Percentiles rank a stretch among this genome's conserved stretches.
These are phyloP conservation scores for Ctenodactylus gundi DNA, from an alignment of 2,113 vertebrate species.

Conservation along the genomic window DNA sequence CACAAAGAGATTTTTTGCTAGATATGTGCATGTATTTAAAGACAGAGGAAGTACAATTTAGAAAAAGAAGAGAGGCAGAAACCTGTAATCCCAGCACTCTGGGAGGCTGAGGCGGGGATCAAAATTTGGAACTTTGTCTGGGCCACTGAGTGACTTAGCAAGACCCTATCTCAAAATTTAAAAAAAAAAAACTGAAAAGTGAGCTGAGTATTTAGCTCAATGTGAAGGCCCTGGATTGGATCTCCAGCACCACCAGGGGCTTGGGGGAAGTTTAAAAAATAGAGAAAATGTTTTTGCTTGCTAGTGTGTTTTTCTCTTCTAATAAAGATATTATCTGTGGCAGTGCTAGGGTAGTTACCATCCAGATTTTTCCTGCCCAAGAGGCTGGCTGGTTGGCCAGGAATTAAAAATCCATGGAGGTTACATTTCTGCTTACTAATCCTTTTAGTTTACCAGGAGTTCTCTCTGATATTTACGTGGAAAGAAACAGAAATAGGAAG, in stretches of 20 bases:
- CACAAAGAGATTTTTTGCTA: background rate
- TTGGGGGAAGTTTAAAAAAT: too few relatives aligned
- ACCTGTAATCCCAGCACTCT: too few relatives aligned
- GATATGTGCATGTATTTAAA: background rate
- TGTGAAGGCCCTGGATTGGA: too few relatives aligned
- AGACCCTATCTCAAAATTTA: too few relatives aligned
- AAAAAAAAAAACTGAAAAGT: too few relatives aligned
- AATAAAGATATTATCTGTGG: background rate
- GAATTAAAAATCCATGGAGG: background rate
- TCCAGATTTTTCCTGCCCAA: background rate
- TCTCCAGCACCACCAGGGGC: too few relatives aligned
- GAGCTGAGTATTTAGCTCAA: too few relatives aligned
- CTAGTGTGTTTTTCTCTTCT: background rate
- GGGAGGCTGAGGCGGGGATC: too few relatives aligned
- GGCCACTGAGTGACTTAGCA: too few relatives aligned
- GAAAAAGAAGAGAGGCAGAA: background rate
- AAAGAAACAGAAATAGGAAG: background rate
- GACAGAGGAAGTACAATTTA: background rate
- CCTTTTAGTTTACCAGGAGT: constrained; percentile 1
- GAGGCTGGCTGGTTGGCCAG: background rate
- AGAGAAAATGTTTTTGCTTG: background rate
- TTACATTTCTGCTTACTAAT: constrained; percentile 13
- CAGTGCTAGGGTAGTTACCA: background rate
- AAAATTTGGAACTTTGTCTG: too few relatives aligned
- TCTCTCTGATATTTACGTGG: background rate